These are phyloP conservation scores for Maniola jurtina DNA, from an alignment of 1,140 invertebrate genomes.

Conservation along the genomic window DNA sequence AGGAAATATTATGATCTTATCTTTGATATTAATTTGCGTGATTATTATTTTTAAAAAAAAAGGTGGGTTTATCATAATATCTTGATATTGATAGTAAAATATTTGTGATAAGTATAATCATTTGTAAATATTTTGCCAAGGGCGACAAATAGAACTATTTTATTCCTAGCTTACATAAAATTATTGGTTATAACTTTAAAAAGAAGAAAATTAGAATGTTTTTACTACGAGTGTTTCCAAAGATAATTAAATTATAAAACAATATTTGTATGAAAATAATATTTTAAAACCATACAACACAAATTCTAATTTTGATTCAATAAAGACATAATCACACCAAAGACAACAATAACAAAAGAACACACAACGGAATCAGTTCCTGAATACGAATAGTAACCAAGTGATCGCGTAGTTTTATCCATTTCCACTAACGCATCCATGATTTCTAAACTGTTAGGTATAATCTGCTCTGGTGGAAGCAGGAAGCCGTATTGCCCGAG, in stretches of 20 bases:
- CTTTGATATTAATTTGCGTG: neutral
- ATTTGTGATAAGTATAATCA: constrained; percentile 1
- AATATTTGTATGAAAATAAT: no score
- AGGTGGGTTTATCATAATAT: neutral
- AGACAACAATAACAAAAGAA: constrained; percentile 30
- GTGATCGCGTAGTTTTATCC: constrained; percentile 45
- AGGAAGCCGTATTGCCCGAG: constrained; percentile 86
- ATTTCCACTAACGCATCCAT: constrained; percentile 80
- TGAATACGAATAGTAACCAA: constrained; percentile 45
- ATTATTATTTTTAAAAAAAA: constrained; percentile 5
- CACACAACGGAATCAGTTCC: constrained; percentile 20
- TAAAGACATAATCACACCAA: constrained; percentile 25
- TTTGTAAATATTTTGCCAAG: neutral
- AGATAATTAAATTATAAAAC: no score
- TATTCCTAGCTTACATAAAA: no score
- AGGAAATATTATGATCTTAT: constrained; percentile 4
- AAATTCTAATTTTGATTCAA: neutral
- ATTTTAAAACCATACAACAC: no score
- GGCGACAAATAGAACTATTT: no score
- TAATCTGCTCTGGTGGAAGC: constrained; percentile 86
- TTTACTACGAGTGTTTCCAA: no score
- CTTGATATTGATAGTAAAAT: constrained; percentile 1
- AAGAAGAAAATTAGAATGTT: no score
- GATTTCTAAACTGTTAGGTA: constrained; percentile 85
- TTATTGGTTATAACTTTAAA: no score